Base-by-base conservation (phyloP, 1,140 invertebrate species). In the Bombus difficillimus region DNA sequence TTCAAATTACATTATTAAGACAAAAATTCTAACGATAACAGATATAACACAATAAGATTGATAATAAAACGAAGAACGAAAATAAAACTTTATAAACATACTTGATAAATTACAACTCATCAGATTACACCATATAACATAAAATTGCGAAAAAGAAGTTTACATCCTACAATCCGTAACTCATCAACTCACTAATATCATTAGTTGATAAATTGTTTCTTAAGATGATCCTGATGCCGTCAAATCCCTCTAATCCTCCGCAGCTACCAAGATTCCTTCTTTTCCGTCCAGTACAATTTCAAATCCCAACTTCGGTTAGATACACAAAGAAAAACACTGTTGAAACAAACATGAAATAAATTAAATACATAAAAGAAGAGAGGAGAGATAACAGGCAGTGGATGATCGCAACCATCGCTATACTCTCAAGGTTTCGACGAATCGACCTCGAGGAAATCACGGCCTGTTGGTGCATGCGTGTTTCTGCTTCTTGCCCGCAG, bases 401-500 rank as follows among this genome's bases (percentile, higher is more conserved):
- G 22, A 57, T 28, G 53, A 68, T 62, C 12, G 71, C 77, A 28
- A 87, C 73, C 84, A 89, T 89, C 69, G 78, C 64, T 83, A 37
- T 77, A 47, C 15, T 28, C 22, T 79, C 37, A 71, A 57, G 39
- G 74, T 59, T 43, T 53, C 47, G 37, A 47, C 79, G 69, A 87
- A 57, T 90, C 81, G 77, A 90, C 75, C 81, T 89, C 81, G 39
- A 69, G 37, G 25, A 5, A 68, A 77, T 71, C 64, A 86, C 57
- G 32, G 53, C 13, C 53, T 25, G 47, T 66, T 43, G 85, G 87
- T 87, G 88, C 90, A 91, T 91, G 90, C 90, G 88, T 89, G n/a
- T 81, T 87, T 81, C 85, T 71, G 82, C 75, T 90, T 89, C 85
- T 86, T 90, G 80, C 39, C 77, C 89, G 66, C 86, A 95, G 94